phyloP scores from a whole-genome alignment of 1,140 invertebrate genomes.

The Cepaea nemoralis region DNA sequence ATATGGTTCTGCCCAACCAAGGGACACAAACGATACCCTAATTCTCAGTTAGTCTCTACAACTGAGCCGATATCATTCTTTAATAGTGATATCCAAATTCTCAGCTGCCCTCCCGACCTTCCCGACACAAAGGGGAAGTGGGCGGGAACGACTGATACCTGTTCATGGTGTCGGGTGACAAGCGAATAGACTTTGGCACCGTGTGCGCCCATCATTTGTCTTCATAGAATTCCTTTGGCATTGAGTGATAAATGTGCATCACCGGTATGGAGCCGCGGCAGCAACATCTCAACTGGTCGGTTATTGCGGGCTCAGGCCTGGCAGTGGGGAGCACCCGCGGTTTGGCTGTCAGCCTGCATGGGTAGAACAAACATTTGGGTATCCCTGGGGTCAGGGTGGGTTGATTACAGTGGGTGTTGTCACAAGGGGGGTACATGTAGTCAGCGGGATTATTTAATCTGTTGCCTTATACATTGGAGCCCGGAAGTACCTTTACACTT shows the following conservation, averaged over 20 bases:
- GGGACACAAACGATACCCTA: background rate
- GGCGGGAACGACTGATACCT: background rate
- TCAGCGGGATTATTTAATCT: too few relatives aligned
- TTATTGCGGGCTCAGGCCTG: too few relatives aligned
- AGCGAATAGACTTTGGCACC: background rate
- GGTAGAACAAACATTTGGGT: too few relatives aligned
- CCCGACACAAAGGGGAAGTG: background rate
- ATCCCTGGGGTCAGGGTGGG: too few relatives aligned
- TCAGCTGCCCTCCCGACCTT: background rate
- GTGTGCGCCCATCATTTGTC: constrained; percentile 13
- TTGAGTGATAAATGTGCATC: background rate
- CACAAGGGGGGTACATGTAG: background rate
- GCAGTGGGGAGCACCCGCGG: too few relatives aligned
- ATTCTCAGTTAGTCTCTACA: background rate
- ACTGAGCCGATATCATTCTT: background rate
- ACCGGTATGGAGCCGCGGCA: too few relatives aligned
- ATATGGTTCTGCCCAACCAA: background rate
- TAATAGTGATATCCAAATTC: background rate
- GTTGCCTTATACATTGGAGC: too few relatives aligned
- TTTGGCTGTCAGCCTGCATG: too few relatives aligned
- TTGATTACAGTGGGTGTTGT: too few relatives aligned
- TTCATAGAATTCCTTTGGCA: constrained; percentile 11
- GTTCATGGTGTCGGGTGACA: background rate
- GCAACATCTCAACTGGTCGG: too few relatives aligned
- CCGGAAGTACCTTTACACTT: too few relatives aligned